Base-by-base conservation (phyloP, 2,888 invertebrate species). In the Trichopoda pennipes region DNA sequence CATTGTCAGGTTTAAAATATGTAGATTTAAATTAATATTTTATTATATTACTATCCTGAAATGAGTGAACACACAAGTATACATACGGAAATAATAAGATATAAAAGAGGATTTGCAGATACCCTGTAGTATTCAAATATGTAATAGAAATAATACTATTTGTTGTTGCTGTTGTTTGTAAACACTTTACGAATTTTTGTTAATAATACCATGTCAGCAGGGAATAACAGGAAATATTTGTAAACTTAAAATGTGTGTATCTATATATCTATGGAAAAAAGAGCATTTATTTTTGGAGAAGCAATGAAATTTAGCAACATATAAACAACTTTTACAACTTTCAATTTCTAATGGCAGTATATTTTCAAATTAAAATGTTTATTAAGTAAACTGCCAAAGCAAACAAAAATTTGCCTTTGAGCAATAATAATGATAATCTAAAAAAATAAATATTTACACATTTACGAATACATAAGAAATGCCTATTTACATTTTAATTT, bases 171-270 rank as follows among this genome's bases (percentile, higher is more conserved):
- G 28, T 28, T 28, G 28, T 47, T 32, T 47, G 47, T 63, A 63
- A 47, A 63, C 28, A 61, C 61, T 51, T 64, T 6, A 35, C 21
- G 19, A 66, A 51, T 6, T 19, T 60, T 44, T 42, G 42, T 76
- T 76, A 69, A 69, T 61, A 76, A 61, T 51, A 10, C 38, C n/a
- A 55, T 55, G 53, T 21, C 61, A n/a, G 19, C 21, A 53, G 76
- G 51, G 53, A 69, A 69, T 55, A 69, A 61, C 69, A 69, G 68
- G 76, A 76, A 69, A 61, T 60, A 14, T 32, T 14, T 19, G 47
- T 21, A 19, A 87, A 88, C 83, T 87, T 28, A 28, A 28, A 28
- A 51, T 10, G 1, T 32, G 7, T 7, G 1, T 38, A 21, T 60
- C 16, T 38, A 49, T 60, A 10, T 21, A 75, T 58, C 38, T 32